Percentiles rank a stretch among this genome's conserved stretches.
Conservation (phyloP, 2,113 vertebrate species). For the Actenoides hombroni region DNA sequence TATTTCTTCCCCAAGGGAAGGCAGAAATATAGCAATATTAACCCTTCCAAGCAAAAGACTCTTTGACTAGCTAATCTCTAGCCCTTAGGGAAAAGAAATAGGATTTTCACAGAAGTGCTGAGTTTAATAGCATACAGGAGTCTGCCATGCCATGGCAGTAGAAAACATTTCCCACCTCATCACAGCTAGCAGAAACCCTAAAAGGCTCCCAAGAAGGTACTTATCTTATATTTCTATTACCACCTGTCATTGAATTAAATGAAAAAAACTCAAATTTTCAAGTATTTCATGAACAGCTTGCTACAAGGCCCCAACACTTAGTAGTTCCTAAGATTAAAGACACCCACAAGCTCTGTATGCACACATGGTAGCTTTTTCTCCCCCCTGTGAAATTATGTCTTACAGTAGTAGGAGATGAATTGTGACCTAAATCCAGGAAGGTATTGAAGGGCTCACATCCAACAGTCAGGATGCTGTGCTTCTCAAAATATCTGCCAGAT, state of each 20-base stretch:
- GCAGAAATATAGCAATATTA: background rate
- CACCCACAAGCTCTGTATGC: background rate
- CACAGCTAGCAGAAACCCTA: background rate
- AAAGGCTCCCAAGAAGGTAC: background rate
- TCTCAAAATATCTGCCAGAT: constrained; percentile 41
- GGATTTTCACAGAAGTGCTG: background rate
- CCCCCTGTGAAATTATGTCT: background rate
- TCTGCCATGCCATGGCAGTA: background rate
- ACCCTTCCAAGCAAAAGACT: background rate
- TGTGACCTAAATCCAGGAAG: constrained; percentile 6
- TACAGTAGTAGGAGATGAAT: background rate
- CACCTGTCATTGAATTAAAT: background rate
- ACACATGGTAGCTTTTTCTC: background rate
- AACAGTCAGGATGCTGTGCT: background rate
- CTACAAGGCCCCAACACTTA: background rate
- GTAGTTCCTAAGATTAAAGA: background rate
- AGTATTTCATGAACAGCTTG: background rate
- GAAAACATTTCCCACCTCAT: background rate
- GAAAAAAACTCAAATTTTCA: background rate
- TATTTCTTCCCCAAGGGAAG: background rate
- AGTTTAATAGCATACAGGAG: background rate
- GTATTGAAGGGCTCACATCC: background rate
- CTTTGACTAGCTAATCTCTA: background rate
- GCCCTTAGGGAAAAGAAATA: background rate
- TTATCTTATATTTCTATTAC: background rate